phyloP scores from a whole-genome alignment of 2,113 vertebrate species.

The Sialia sialis region DNA sequence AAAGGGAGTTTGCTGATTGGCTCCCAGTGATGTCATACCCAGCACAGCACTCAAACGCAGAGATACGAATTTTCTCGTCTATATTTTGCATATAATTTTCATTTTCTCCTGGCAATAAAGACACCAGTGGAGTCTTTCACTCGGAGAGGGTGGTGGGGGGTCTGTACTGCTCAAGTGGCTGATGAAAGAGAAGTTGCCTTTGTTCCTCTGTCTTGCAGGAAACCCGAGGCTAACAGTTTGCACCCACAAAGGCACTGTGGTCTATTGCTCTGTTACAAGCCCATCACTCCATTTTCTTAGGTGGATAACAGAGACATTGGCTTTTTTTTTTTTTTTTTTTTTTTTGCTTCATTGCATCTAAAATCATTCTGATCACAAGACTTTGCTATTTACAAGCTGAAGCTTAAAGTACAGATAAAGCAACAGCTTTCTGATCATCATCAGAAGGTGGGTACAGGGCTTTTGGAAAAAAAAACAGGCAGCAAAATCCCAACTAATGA shows the following conservation, averaged over 20 bases:
- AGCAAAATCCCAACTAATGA: background rate
- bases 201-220: background rate
- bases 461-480: background rate
- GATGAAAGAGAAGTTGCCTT: conserved; percentile 28
- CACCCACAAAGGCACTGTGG: background rate
- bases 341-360: background rate
- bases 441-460: background rate
- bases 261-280: background rate
- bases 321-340: background rate
- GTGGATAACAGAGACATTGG: background rate
- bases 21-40: conserved; percentile 64
- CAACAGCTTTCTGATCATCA: background rate
- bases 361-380: background rate
- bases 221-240: conserved; percentile 23
- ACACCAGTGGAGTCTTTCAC: background rate
- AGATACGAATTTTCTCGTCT: background rate
- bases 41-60: background rate
- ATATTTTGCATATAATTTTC: conserved; percentile 10
- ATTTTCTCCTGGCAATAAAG: conserved; percentile 26
- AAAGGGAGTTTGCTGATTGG: conserved; percentile 63
- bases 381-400: background rate
- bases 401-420: background rate
- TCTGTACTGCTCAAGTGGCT: background rate
- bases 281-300: background rate
- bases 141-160: background rate